Conservation (phyloP, 1,140 invertebrate genomes). For the Drosophila hydei region DNA sequence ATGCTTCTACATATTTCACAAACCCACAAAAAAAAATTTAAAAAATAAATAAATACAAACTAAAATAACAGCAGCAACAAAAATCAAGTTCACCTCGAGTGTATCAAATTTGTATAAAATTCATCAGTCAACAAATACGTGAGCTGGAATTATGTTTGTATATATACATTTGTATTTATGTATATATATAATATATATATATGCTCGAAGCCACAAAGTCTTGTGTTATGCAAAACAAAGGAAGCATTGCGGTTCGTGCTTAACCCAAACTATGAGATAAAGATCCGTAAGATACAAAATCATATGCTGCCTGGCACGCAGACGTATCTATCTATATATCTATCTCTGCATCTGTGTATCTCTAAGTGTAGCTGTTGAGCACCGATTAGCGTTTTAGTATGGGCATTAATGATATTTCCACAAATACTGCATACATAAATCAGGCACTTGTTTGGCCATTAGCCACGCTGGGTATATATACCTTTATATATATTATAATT, state of each 20-base stretch:
- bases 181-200: conserved; percentile 11
- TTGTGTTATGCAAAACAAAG: conserved; percentile 75
- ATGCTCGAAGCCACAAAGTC: conserved; percentile 37
- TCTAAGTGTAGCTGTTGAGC: conserved; percentile 47
- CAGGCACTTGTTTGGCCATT: conserved; percentile 48
- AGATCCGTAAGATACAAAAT: conserved; percentile 31
- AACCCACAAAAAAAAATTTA: conserved; percentile 15
- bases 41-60: conserved; percentile 42
- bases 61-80: conserved; percentile 39
- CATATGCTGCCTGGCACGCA: conserved; percentile 26
- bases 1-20: conserved; percentile 69
- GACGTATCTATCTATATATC: neutral
- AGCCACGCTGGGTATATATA: conserved; percentile 26
- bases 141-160: conserved; percentile 57
- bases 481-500: conserved; percentile 37
- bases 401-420: conserved; percentile 64
- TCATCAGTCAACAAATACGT: conserved; percentile 77
- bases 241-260: conserved; percentile 45
- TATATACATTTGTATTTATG: conserved; percentile 7
- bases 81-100: conserved; percentile 82
- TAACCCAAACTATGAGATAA: conserved; percentile 17
- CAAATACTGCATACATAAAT: conserved; percentile 45
- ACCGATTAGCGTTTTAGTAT: conserved; percentile 71
- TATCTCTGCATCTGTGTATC: conserved; percentile 11
- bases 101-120: conserved; percentile 82